Base-by-base conservation (phyloP, 2,113 vertebrate genomes). In the Hymenochirus boettgeri region DNA sequence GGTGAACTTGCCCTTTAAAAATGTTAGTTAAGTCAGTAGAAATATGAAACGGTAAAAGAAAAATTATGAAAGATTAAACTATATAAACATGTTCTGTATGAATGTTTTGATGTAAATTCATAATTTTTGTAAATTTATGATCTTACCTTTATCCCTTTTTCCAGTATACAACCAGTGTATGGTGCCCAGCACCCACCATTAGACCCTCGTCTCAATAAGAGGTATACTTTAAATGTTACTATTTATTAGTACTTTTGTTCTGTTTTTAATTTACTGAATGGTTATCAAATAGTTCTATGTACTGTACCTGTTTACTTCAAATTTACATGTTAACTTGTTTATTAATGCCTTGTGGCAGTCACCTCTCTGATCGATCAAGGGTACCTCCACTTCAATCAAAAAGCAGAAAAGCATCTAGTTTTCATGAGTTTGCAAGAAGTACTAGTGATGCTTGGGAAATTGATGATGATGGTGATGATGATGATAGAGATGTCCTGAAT, bases 371-470 rank as follows among this genome's bases (percentile, higher is more conserved):
- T 70, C 79, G 81, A 52, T 86, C 91, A 26, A 93, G 92, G 77
- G 72, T 81, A 29, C 91, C 81, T 3, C 53, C 85, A 1, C 84
- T 89, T 73, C 87, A 89, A 45, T 46, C 88, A 53, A 95, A 92
- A 74, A 89, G 77, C 62, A 95, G 95, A 76, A 97, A 96, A 77
- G 88, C 93, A 7, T 93, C 92, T 5, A 93, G 93, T 72, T 97
- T 97, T 65, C 92, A 93, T 0, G 94, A 98, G 76, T 98, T 98
- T 72, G 95, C 95, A 19, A 86, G 89, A 51, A 94, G 90, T 73
- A 98, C 94, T 73, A 96, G 92, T 22, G 95, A 98, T 11, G 94
- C 94, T 22, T 98, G 94, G 95, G 94, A 97, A 77, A 92, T 97
- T 1, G 94, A 96, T 19, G 93, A 94, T 1, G 93, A 95, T 72